Conservation (phyloP, 2,888 invertebrate species). For the Phaonia tiefii region DNA sequence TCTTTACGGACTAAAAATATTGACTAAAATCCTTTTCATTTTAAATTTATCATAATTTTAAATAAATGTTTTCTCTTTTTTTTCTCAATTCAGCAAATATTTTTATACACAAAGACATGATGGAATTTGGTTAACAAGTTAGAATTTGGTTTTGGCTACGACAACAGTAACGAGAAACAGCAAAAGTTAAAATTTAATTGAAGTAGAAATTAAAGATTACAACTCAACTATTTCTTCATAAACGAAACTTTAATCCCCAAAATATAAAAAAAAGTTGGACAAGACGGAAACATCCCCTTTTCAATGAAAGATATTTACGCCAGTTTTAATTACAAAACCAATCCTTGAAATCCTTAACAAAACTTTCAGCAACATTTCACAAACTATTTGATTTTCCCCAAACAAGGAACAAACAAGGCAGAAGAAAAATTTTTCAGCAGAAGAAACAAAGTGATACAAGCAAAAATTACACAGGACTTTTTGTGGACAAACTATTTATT, state of each 20-base stretch:
- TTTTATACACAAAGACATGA: conserved; percentile 78
- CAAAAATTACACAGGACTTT: conserved; percentile 16
- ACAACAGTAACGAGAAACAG: conserved; percentile 19
- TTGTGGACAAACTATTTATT: neutral
- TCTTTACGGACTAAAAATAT: too few relatives aligned
- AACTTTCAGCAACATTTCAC: conserved; percentile 9
- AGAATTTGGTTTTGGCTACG: conserved; percentile 31
- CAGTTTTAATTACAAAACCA: conserved; percentile 1
- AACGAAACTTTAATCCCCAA: conserved; percentile 31
- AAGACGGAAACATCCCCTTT: conserved; percentile 3
- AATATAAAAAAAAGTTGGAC: conserved; percentile 36
- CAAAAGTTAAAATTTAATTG: conserved; percentile 15
- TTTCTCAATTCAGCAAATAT: conserved; percentile 73
- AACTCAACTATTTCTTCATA: conserved; percentile 44
- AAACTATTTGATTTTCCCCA: conserved; percentile 18
- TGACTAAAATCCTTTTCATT: too few relatives aligned
- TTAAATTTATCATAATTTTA: neutral
- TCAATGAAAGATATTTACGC: too few relatives aligned
- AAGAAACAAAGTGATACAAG: neutral
- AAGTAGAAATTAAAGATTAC: conserved; percentile 43
- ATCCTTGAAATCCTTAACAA: conserved; percentile 16
- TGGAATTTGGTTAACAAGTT: conserved; percentile 78
- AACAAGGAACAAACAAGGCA: neutral
- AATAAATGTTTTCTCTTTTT: conserved; percentile 11
- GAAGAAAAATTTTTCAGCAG: neutral